A percentile compares a stretch with the other conserved stretches of the same genome.
Conservation (phyloP, 1,140 invertebrate genomes). For the Drosophila sucinea region DNA sequence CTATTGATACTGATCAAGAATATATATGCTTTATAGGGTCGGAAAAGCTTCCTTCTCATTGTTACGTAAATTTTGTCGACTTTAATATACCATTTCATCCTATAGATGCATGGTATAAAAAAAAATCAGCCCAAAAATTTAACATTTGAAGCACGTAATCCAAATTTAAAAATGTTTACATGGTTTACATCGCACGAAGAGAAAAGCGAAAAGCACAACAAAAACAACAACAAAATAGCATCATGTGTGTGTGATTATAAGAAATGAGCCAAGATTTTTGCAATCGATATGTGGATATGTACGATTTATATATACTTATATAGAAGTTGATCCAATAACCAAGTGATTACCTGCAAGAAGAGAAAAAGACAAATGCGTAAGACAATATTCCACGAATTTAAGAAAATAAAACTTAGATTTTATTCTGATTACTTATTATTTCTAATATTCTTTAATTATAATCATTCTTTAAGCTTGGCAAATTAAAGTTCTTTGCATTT, state of each 20-base stretch:
- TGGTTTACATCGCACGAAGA: conserved; percentile 53
- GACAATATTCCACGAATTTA: not conserved
- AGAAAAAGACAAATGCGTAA: not conserved
- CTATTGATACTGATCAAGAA: too few relatives aligned
- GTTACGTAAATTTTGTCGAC: too few relatives aligned
- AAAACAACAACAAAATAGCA: conserved; percentile 24
- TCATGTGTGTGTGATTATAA: conserved; percentile 35
- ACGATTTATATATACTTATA: conserved; percentile 4
- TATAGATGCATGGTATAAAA: not conserved
- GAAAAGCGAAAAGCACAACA: conserved; percentile 6
- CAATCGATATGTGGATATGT: conserved; percentile 11
- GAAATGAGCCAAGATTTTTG: conserved; percentile 40
- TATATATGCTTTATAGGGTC: too few relatives aligned
- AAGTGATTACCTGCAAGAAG: conserved; percentile 36
- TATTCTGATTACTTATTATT: too few relatives aligned
- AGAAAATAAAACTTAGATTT: not conserved
- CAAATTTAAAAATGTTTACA: conserved; percentile 78
- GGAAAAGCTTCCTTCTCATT: too few relatives aligned
- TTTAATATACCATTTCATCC: too few relatives aligned
- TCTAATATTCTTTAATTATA: too few relatives aligned
- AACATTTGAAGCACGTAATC: conserved; percentile 68
- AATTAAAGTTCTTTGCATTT: too few relatives aligned
- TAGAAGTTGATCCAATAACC: not conserved
- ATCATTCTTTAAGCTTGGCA: too few relatives aligned
- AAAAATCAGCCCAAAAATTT: conserved; percentile 42